These are phyloP conservation scores for Pocota personata DNA, from an alignment of 2,888 invertebrate species.

Conservation along the genomic window DNA sequence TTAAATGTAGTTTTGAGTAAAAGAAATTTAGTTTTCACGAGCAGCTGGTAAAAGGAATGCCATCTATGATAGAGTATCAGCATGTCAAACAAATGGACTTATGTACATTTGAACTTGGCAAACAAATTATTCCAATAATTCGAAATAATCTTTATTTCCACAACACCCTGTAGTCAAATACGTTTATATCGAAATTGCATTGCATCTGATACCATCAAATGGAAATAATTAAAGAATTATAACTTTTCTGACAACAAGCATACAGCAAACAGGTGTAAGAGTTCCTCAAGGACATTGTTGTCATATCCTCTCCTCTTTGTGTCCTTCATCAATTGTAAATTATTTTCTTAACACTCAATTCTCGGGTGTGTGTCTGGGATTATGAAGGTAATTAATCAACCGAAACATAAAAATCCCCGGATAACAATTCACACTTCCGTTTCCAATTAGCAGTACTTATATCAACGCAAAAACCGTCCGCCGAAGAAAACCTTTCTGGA, in stretches of 20 bases:
- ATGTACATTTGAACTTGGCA: too few species aligned
- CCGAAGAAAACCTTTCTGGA: constrained; percentile 37
- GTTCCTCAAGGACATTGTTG: constrained; percentile 27
- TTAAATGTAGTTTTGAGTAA: too few species aligned
- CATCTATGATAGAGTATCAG: too few species aligned
- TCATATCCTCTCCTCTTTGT: neutral
- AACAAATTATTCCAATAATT: too few species aligned
- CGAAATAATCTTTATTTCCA: neutral
- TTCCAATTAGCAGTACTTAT: constrained; percentile 64
- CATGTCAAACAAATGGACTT: too few species aligned
- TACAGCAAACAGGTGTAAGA: constrained; percentile 32
- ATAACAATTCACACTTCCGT: constrained; percentile 61
- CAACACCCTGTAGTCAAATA: constrained; percentile 13
- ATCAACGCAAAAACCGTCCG: constrained; percentile 22
- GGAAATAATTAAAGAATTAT: constrained; percentile 25
- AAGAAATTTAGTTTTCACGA: too few species aligned
- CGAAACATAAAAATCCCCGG: constrained; percentile 20
- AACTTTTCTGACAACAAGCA: neutral
- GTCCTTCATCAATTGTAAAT: neutral
- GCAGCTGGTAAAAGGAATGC: too few species aligned
- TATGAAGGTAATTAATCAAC: constrained; percentile 45
- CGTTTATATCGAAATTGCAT: neutral
- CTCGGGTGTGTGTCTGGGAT: neutral
- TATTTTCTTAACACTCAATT: neutral
- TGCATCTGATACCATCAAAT: neutral